These are phyloP conservation scores for Tupaia chinensis DNA, from an alignment of 2,113 vertebrate genomes.

Conservation along the genomic window DNA sequence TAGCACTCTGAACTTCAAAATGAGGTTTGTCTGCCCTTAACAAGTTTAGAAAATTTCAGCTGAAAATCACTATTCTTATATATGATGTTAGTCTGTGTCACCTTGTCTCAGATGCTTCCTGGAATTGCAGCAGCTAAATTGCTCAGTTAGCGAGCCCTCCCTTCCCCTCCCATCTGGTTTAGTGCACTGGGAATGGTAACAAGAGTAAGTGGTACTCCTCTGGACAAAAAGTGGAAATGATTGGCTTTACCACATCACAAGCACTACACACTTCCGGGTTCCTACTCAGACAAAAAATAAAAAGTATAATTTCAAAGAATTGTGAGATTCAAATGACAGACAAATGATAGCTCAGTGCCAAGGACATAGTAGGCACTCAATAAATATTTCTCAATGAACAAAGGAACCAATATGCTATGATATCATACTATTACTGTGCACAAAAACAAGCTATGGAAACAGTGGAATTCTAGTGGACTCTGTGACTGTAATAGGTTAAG, in stretches of 20 bases:
- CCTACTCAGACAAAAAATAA: neutral
- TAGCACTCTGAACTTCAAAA: slow-evolving; percentile 42
- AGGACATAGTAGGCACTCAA: neutral
- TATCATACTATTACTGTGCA: neutral
- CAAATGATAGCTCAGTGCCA: neutral
- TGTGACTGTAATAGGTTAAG: neutral
- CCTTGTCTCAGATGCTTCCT: neutral
- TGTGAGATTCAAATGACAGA: neutral
- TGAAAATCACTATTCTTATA: slow-evolving; percentile 40
- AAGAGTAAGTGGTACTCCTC: neutral
- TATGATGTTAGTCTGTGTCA: neutral
- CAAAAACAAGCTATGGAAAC: neutral
- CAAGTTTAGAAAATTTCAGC: slow-evolving; percentile 61
- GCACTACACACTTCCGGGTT: neutral
- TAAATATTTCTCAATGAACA: neutral
- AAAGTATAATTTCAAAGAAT: neutral
- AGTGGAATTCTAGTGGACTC: neutral
- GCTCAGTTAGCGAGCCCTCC: neutral
- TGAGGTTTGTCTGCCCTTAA: slow-evolving; percentile 58
- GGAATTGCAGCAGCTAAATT: neutral
- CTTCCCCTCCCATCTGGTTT: neutral
- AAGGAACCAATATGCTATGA: neutral
- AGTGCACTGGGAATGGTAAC: neutral
- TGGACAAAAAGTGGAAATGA: neutral
- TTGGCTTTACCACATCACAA: neutral